A percentile compares a stretch with the other conserved stretches of the same genome.
phyloP scores from a whole-genome alignment of 1,140 invertebrate species.

The Drosophila pachea region DNA sequence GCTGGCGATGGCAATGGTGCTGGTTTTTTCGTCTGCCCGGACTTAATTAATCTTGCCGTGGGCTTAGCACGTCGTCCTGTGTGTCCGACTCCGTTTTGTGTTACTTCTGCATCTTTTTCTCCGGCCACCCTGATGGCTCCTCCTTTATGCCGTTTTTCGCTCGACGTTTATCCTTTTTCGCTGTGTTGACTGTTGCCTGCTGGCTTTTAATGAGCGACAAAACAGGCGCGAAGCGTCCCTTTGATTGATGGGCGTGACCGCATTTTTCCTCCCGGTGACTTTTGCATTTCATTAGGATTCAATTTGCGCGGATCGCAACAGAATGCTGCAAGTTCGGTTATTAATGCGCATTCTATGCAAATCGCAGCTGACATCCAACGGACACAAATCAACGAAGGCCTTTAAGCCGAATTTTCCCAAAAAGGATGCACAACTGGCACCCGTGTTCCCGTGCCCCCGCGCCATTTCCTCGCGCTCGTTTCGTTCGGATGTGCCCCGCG shows the following conservation, averaged over 20 bases:
- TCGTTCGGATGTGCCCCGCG: neutral
- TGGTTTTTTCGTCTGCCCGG: conserved; percentile 46
- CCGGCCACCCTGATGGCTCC: neutral
- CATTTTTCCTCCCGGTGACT: conserved; percentile 8
- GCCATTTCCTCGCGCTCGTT: conserved; percentile 20
- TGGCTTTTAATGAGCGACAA: conserved; percentile 32
- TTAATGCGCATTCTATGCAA: conserved; percentile 11
- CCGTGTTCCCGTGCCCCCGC: conserved; percentile 18
- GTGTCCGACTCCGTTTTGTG: conserved; percentile 43
- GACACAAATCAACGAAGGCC: neutral
- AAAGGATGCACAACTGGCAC: conserved; percentile 4
- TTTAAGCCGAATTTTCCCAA: conserved; percentile 15
- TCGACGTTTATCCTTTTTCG: conserved; percentile 15
- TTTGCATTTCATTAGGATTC: conserved; percentile 37
- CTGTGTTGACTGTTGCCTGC: conserved; percentile 41
- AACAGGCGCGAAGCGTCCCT: conserved; percentile 11
- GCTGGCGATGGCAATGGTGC: too few species aligned
- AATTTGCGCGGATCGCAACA: conserved; percentile 3
- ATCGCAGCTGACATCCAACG: neutral
- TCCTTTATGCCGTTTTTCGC: conserved; percentile 2
- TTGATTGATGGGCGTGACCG: conserved; percentile 39
- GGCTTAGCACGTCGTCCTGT: conserved; percentile 65
- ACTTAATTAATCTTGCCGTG: conserved; percentile 73
- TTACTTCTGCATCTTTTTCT: conserved; percentile 21
- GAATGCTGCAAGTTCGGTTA: neutral